A percentile compares a stretch with the other conserved stretches of the same genome.
phyloP scores from a whole-genome alignment of 2,888 invertebrate genomes.

The Dasypogon diadema region DNA sequence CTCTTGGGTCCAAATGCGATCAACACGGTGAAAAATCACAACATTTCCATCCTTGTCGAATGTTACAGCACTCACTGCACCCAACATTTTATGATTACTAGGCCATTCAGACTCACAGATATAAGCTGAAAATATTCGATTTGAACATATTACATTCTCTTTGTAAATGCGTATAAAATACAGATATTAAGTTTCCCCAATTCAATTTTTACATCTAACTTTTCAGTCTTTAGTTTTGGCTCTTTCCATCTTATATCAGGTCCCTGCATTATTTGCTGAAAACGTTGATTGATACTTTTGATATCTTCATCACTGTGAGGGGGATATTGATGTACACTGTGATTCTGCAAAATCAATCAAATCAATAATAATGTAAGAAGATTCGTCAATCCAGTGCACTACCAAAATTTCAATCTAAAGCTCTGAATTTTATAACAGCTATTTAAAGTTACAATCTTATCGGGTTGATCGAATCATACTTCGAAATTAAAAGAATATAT shows the following conservation, averaged over 20 bases:
- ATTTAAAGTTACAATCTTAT: too few relatives aligned
- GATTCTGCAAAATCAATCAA: slow-evolving; percentile 1
- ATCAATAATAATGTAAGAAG: too few relatives aligned
- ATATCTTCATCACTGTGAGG: slow-evolving; percentile 56
- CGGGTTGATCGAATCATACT: too few relatives aligned
- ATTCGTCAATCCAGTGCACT: too few relatives aligned
- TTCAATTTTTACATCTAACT: slow-evolving; percentile 64
- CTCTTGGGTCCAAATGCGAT: slow-evolving; percentile 73
- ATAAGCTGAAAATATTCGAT: slow-evolving; percentile 67
- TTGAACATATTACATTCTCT: not conserved
- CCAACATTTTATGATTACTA: slow-evolving; percentile 70
- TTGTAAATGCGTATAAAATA: slow-evolving; percentile 56
- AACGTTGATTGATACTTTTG: slow-evolving; percentile 61
- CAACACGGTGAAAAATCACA: slow-evolving; percentile 85
- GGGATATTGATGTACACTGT: slow-evolving; percentile 4
- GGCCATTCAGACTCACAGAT: slow-evolving; percentile 74
- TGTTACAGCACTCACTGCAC: slow-evolving; percentile 86
- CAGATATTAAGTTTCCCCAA: slow-evolving; percentile 65
- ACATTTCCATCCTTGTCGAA: slow-evolving; percentile 80
- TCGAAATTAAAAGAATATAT: too few relatives aligned
- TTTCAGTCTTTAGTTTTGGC: slow-evolving; percentile 60
- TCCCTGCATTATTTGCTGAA: slow-evolving; percentile 66
- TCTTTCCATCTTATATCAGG: slow-evolving; percentile 63
- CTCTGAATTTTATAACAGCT: too few relatives aligned
- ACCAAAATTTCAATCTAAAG: too few relatives aligned